These are phyloP conservation scores for Leptobrachium leishanense DNA, from an alignment of 2,113 vertebrate species.

Conservation along the genomic window DNA sequence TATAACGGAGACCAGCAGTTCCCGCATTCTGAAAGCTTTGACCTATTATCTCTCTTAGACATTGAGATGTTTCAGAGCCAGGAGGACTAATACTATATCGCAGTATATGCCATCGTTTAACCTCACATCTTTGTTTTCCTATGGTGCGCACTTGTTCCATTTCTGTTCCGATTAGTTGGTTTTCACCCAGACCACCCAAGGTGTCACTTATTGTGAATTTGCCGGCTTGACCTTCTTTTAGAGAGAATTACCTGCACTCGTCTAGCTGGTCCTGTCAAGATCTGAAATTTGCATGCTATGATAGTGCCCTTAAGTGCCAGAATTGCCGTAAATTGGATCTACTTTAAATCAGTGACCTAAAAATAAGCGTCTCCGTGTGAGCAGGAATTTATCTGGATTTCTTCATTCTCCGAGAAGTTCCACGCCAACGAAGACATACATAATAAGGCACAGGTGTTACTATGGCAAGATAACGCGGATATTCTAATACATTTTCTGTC, in stretches of 20 bases:
- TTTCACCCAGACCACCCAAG: constrained; percentile 18
- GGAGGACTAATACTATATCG: no score
- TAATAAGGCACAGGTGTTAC: no score
- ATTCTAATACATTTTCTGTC: no score
- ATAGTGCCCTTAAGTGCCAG: constrained; percentile 23
- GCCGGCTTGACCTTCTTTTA: background rate
- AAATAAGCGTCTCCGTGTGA: constrained; percentile 23
- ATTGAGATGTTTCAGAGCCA: no score
- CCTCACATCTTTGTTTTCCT: background rate
- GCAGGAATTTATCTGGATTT: background rate
- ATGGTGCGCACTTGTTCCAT: background rate
- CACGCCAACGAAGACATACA: no score
- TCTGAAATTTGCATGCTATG: constrained; percentile 31
- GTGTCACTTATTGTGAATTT: constrained; percentile 32
- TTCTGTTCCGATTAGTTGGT: background rate
- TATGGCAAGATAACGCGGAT: no score
- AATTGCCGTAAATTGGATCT: constrained; percentile 32
- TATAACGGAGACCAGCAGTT: no score
- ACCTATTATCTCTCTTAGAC: no score
- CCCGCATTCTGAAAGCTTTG: no score
- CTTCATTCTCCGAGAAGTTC: background rate
- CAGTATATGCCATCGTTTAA: background rate
- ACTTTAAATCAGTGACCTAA: constrained; percentile 17
- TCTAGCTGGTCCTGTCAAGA: background rate
- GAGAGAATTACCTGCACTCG: constrained; percentile 1